Base-by-base conservation (phyloP, 2,888 invertebrate genomes). In the Eristalis intricaria region DNA sequence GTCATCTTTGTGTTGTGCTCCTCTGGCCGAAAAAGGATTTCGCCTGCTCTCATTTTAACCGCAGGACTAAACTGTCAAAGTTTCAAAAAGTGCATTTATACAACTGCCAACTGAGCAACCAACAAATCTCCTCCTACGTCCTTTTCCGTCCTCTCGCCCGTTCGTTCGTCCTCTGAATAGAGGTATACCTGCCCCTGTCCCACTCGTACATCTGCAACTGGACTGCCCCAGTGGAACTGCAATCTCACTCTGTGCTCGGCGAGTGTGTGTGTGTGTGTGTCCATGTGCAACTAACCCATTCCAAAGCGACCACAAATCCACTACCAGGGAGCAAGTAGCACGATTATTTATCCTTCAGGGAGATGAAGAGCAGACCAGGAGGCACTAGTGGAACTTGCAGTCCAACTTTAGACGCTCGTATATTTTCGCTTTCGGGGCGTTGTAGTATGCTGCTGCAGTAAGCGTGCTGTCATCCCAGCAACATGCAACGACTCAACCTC, bases 51-150 rank as follows among this genome's bases (percentile, higher is more conserved):
- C 76, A 71, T 87, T 87, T 80, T 80, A 80, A 87, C 87, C 87
- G 84, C 87, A 87, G 87, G 87, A 87, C 87, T 84, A 71, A 87
- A 87, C 87, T 84, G 87, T 87, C 87, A 87, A 87, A 87, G 87
- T 87, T 84, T 84, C 87, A 80, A 87, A 87, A 87, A 87, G 87
- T 87, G 84, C 87, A 87, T 87, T 87, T 87, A 87, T 87, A 87
- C 87, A 84, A 87, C 83, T 87, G 83, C 83, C 87, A 87, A 83
- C 71, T 84, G 84, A 80, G 65, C 80, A 84, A 87, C 87, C 84
- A 87, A 84, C 83, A 83, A 80, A 84, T 84, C 87, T 73, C 75
- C 65, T 32, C 26, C n/a, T 56, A 13, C 32, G 32, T 32, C 32
- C 32, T n/a, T 15, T 58, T 10, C 26, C 35, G n/a, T 29, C 19